Conservation (phyloP, 2,113 vertebrate genomes). For the Albula goreensis region DNA sequence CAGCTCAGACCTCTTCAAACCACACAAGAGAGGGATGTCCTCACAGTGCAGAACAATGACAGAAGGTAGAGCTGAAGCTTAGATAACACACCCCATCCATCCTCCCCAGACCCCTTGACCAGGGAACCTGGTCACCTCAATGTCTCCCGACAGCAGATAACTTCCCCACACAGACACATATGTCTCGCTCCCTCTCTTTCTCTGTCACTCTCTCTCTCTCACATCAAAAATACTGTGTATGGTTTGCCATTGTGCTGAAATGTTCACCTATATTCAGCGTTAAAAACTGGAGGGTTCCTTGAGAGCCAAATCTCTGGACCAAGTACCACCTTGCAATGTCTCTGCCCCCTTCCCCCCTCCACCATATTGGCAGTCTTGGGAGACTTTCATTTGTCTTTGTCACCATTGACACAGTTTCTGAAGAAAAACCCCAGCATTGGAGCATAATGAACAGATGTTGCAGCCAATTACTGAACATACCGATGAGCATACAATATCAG, state of each 20-base stretch:
- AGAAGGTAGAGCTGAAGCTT: slow-evolving; percentile 48
- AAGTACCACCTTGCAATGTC: background rate
- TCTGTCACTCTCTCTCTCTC: slow-evolving; percentile 18
- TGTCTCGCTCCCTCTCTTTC: background rate
- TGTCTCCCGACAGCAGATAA: slow-evolving; percentile 29
- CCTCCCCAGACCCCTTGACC: background rate
- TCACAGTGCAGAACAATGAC: slow-evolving; percentile 42
- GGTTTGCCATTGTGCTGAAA: slow-evolving; percentile 58
- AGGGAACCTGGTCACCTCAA: slow-evolving; percentile 49
- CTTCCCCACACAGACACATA: too few relatives aligned
- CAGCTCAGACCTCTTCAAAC: slow-evolving; percentile 28
- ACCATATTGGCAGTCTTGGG: slow-evolving; percentile 1
- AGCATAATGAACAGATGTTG: slow-evolving; percentile 16
- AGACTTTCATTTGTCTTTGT: slow-evolving; percentile 28
- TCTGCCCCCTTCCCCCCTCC: background rate
- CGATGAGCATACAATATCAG: slow-evolving; percentile 11
- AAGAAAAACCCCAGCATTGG: slow-evolving; percentile 2
- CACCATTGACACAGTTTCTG: slow-evolving; percentile 11
- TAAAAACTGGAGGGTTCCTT: slow-evolving; percentile 31
- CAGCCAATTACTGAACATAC: background rate
- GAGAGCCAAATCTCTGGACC: slow-evolving; percentile 7
- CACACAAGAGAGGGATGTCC: slow-evolving; percentile 37
- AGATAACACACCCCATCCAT: slow-evolving; percentile 31
- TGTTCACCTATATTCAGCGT: slow-evolving; percentile 54
- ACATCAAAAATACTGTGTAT: slow-evolving; percentile 17